These are phyloP conservation scores for Tympanoctomys barrerae DNA, from an alignment of 2,797 vertebrate species.

Conservation along the genomic window DNA sequence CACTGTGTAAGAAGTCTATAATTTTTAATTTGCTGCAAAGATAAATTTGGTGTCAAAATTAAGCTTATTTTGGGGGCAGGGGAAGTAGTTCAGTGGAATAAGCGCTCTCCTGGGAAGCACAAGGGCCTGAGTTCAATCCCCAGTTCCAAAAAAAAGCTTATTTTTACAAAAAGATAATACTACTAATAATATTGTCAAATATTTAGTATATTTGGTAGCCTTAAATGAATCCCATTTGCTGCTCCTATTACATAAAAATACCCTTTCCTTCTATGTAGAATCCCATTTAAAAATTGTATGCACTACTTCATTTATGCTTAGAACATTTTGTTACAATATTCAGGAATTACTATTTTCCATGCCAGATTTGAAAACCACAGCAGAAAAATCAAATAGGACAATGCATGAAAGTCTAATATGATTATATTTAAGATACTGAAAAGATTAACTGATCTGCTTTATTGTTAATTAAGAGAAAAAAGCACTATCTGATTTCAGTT, in stretches of 20 bases:
- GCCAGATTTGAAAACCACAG: background rate
- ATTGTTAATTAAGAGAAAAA: background rate
- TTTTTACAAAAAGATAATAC: background rate
- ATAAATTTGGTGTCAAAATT: background rate
- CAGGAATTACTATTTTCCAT: background rate
- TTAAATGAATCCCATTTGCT: background rate
- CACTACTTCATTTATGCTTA: background rate
- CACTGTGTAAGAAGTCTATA: background rate
- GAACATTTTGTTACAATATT: background rate
- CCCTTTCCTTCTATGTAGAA: background rate
- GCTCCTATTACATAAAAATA: background rate
- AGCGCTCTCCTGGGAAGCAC: too few relatives aligned
- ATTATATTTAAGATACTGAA: background rate
- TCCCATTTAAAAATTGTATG: background rate
- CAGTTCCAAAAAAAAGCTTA: background rate
- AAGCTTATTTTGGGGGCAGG: background rate
- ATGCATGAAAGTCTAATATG: background rate
- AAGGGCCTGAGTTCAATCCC: too few relatives aligned
- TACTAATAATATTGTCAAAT: background rate
- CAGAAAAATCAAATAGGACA: background rate
- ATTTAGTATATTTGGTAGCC: background rate
- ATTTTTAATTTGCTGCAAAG: background rate
- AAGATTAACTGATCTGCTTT: background rate
- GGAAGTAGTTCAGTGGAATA: too few relatives aligned
- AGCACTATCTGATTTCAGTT: background rate